Percentiles rank a stretch among this genome's conserved stretches.
Conservation (phyloP, 2,888 invertebrate species). For the Fragum fragum region DNA sequence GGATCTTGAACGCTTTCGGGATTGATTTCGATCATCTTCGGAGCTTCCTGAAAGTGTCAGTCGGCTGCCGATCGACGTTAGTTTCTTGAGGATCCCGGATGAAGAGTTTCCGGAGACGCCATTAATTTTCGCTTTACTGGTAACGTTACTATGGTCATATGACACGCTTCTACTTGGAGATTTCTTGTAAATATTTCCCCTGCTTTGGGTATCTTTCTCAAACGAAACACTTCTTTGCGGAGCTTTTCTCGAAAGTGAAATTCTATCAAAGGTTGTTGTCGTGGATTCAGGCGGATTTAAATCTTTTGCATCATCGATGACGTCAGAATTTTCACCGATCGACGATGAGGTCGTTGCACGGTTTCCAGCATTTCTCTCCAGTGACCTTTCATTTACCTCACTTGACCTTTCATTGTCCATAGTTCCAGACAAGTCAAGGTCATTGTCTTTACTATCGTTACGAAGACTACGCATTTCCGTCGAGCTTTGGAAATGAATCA, state of each 20-base stretch:
- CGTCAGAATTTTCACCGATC: neutral
- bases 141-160: neutral
- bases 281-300: neutral
- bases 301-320: neutral
- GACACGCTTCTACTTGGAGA: neutral
- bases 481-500: conserved; percentile 1
- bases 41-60: neutral
- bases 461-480: neutral
- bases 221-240: neutral
- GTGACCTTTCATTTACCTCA: neutral
- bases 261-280: neutral
- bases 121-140: neutral
- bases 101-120: neutral
- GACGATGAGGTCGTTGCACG: neutral
- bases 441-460: conserved; percentile 5
- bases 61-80: conserved; percentile 10
- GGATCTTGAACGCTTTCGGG: neutral
- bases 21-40: neutral
- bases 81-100: neutral
- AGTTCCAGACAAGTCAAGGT: neutral
- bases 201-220: neutral
- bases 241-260: neutral
- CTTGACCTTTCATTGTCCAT: neutral
- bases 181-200: neutral
- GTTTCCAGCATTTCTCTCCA: neutral